Evolutionary conservation across 2,797 vertebrate species (phyloP).

Genomic region (Microctenopoma steveboyesi): DNA sequence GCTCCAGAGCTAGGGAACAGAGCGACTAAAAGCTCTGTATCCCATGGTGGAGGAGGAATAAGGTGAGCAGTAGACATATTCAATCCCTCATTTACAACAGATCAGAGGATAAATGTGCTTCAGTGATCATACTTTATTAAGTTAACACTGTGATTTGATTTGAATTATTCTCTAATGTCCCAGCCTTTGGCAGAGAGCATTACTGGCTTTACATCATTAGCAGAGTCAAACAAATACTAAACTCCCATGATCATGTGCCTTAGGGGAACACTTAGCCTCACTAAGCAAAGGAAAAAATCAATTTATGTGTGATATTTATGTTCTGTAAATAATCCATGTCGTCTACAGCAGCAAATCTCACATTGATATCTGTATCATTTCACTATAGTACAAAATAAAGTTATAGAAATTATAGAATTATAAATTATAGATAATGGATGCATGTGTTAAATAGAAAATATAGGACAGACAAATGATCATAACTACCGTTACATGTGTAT

Average conservation of each 20-base stretch:
- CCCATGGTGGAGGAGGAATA: too few relatives aligned
- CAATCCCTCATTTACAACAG: constrained; percentile 19
- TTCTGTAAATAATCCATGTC: constrained; percentile 49
- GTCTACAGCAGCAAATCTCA: constrained; percentile 33
- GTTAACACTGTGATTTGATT: constrained; percentile 52
- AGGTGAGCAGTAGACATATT: too few relatives aligned
- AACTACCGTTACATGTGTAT: too few relatives aligned
- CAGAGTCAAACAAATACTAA: constrained; percentile 62
- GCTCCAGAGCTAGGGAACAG: too few relatives aligned
- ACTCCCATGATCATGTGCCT: constrained; percentile 51
- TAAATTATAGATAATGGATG: constrained; percentile 10
- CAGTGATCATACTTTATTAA: constrained; percentile 42
- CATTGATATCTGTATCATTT: constrained; percentile 19
- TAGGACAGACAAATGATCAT: too few relatives aligned
- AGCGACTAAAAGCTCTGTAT: too few relatives aligned
- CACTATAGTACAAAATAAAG: neutral
- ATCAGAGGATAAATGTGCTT: constrained; percentile 43
- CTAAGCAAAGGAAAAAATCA: constrained; percentile 26
- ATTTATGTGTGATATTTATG: constrained; percentile 53
- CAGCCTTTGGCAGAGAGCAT: constrained; percentile 42
- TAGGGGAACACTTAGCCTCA: constrained; percentile 39
- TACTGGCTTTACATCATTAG: constrained; percentile 64
- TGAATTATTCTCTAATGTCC: constrained; percentile 57
- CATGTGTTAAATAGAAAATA: neutral
- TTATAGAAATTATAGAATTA: neutral